Conservation (phyloP, 2,797 vertebrate species). For the Tangara arthus region DNA sequence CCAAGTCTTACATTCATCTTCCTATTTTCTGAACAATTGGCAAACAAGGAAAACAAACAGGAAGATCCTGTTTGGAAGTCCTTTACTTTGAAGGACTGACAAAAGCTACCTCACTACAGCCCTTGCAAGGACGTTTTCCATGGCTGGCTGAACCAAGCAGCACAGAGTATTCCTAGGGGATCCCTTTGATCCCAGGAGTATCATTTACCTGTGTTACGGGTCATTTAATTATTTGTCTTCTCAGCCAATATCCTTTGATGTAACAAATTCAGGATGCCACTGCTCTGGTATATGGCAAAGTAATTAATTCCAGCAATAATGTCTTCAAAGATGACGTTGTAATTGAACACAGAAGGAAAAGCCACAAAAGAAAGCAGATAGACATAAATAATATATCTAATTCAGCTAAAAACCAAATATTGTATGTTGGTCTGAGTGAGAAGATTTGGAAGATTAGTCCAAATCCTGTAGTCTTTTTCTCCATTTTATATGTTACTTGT, state of each 20-base stretch:
- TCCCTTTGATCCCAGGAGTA: slow-evolving; percentile 50
- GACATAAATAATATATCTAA: neutral
- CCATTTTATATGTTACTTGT: neutral
- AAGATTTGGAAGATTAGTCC: neutral
- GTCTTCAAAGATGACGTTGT: neutral
- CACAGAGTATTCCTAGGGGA: neutral
- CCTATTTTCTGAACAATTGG: neutral
- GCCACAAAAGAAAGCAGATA: neutral
- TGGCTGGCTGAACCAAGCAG: neutral
- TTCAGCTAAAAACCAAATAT: neutral
- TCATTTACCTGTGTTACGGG: slow-evolving; percentile 44
- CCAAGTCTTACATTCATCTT: neutral
- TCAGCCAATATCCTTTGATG: slow-evolving; percentile 50
- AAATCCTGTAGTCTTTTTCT: neutral
- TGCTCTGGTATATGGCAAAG: neutral
- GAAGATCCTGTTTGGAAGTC: slow-evolving; percentile 48
- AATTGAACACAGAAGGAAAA: neutral
- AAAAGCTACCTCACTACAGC: neutral
- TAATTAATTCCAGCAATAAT: neutral
- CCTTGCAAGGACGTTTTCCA: neutral
- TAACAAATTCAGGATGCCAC: slow-evolving; percentile 33
- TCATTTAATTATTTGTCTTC: slow-evolving; percentile 60
- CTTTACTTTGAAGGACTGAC: slow-evolving; percentile 34
- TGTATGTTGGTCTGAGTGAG: neutral
- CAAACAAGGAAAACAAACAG: slow-evolving; percentile 49